Conservation (phyloP, 2,113 vertebrate genomes). For the Hassar affinis region DNA sequence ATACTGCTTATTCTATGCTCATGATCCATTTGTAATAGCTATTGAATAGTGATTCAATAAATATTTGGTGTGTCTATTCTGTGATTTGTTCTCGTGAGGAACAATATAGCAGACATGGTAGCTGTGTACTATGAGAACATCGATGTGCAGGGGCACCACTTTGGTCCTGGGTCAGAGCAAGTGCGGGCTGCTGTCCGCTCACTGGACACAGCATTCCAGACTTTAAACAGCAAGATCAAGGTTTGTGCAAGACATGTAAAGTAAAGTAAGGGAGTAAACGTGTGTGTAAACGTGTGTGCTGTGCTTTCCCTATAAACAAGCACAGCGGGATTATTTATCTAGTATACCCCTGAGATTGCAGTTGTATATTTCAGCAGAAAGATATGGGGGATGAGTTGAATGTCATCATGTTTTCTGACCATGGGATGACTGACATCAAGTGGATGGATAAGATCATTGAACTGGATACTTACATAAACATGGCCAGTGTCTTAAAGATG, state of each 20-base stretch:
- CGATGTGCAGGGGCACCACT: slow-evolving; percentile 90
- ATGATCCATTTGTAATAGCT: background rate
- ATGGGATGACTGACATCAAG: slow-evolving; percentile 90
- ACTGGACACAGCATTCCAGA: slow-evolving; percentile 80
- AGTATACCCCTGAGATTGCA: background rate
- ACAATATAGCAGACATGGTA: slow-evolving; percentile 76
- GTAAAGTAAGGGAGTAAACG: background rate
- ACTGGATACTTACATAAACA: slow-evolving; percentile 79
- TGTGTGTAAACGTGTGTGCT: background rate
- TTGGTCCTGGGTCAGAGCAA: slow-evolving; percentile 81
- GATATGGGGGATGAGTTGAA: slow-evolving; percentile 78
- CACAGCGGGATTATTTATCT: background rate
- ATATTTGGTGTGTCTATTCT: background rate
- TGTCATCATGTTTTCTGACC: slow-evolving; percentile 89
- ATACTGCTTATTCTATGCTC: background rate
- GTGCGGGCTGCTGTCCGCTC: slow-evolving; percentile 72
- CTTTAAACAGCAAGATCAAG: slow-evolving; percentile 80
- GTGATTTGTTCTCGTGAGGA: slow-evolving; percentile 61
- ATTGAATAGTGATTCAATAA: background rate
- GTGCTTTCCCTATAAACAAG: background rate
- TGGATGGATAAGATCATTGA: slow-evolving; percentile 92
- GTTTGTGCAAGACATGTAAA: slow-evolving; percentile 63
- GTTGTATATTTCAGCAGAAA: slow-evolving; percentile 72
- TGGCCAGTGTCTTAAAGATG: slow-evolving; percentile 78
- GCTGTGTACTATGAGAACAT: slow-evolving; percentile 90